A percentile compares a stretch with the other conserved stretches of the same genome.
These are phyloP conservation scores for Xenotilapia longispinis DNA, from an alignment of 2,113 vertebrate species.

Conservation along the genomic window DNA sequence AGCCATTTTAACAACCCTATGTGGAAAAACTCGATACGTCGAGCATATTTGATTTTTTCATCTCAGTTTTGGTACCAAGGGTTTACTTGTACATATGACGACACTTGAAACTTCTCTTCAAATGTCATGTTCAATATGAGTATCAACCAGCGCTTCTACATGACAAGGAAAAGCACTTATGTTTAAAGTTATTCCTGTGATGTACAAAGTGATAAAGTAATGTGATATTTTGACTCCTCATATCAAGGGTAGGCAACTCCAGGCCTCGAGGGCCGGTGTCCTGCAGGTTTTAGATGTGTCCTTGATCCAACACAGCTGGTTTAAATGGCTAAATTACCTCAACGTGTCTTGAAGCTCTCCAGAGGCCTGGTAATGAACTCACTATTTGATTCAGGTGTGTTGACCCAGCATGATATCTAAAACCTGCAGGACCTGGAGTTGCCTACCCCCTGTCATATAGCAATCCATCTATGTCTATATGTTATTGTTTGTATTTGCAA, in stretches of 20 bases:
- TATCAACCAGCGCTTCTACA: not conserved
- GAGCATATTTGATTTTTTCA: not conserved
- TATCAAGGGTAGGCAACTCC: not conserved
- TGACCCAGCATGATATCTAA: not conserved
- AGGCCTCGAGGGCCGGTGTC: fast-evolving
- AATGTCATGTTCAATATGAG: not conserved
- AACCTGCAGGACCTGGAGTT: not conserved
- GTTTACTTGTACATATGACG: fast-evolving
- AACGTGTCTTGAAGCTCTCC: not conserved
- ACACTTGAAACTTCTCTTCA: not conserved
- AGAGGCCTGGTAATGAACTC: not conserved
- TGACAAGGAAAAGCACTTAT: not conserved
- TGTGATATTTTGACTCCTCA: fast-evolving
- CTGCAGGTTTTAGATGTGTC: not conserved
- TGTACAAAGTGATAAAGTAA: not conserved
- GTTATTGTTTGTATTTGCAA: not conserved
- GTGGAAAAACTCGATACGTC: not conserved
- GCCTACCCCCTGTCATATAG: not conserved
- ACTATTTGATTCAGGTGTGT: not conserved
- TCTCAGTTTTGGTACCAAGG: not conserved
- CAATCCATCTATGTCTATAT: fast-evolving
- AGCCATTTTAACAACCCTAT: not conserved
- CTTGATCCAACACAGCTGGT: fast-evolving
- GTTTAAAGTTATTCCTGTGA: not conserved
- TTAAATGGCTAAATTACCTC: not conserved